Percentiles rank a stretch among this genome's conserved stretches.
These are phyloP conservation scores for honey bee (Apis mellifera) DNA, from an alignment of 1,140 invertebrate species.

Conservation along the genomic window Amel_HAv3.1 CM009932.2:9559001-9559500, in stretches of 20 bases:
- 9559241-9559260: neutral
- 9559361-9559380: slow-evolving; percentile 16
- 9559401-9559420: neutral
- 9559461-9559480: slow-evolving; percentile 33
- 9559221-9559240: no score
- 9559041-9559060: neutral
- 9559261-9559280: no score
- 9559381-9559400: neutral
- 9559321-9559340: no score
- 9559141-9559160: neutral
- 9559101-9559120: no score
- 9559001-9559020: slow-evolving; percentile 3
- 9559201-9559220: no score
- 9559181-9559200: neutral
- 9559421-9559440: slow-evolving; percentile 29
- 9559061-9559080: neutral
- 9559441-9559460: slow-evolving; percentile 47
- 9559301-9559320: slow-evolving; percentile 17
- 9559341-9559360: neutral
- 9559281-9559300: slow-evolving; percentile 3
- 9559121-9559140: neutral
- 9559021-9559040: neutral
- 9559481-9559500: slow-evolving; percentile 32
- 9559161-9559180: neutral
- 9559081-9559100: neutral